These are phyloP conservation scores for Lepilemur septentrionalis DNA, from an alignment of 2,797 vertebrate species.

Conservation along the genomic window DNA sequence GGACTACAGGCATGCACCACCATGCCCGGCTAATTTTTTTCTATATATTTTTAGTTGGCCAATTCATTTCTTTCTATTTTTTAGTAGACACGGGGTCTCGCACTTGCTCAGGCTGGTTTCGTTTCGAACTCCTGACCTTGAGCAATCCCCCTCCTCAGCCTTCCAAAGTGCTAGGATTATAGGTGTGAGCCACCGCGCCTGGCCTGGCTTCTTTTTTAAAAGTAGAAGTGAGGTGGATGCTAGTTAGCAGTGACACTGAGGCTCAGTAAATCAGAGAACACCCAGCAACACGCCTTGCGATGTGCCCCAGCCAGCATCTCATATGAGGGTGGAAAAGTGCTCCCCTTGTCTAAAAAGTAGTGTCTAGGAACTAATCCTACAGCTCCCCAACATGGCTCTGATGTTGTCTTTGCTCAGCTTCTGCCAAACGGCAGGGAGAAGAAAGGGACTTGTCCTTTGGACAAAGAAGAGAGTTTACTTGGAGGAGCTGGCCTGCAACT, in stretches of 20 bases:
- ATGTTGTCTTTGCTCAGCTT: neutral
- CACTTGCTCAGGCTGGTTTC: no score
- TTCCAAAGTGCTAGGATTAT: no score
- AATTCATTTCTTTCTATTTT: no score
- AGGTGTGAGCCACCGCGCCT: no score
- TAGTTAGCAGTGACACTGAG: neutral
- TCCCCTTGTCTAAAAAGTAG: neutral
- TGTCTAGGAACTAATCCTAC: neutral
- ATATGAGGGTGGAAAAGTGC: neutral
- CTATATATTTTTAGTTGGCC: no score
- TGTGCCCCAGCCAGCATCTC: neutral
- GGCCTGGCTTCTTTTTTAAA: neutral
- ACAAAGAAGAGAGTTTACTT: neutral
- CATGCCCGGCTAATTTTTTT: no score
- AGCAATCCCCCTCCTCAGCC: no score
- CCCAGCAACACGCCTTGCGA: neutral
- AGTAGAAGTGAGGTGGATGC: neutral
- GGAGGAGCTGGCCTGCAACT: neutral
- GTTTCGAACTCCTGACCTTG: no score
- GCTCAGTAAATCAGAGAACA: neutral
- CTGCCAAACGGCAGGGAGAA: neutral
- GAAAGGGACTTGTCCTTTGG: neutral
- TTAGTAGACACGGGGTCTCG: no score
- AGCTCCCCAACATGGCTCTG: neutral
- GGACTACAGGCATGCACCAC: no score